Evolutionary conservation across 1,140 invertebrate genomes (phyloP).

Genomic region (Nilaparvata lugens): DNA sequence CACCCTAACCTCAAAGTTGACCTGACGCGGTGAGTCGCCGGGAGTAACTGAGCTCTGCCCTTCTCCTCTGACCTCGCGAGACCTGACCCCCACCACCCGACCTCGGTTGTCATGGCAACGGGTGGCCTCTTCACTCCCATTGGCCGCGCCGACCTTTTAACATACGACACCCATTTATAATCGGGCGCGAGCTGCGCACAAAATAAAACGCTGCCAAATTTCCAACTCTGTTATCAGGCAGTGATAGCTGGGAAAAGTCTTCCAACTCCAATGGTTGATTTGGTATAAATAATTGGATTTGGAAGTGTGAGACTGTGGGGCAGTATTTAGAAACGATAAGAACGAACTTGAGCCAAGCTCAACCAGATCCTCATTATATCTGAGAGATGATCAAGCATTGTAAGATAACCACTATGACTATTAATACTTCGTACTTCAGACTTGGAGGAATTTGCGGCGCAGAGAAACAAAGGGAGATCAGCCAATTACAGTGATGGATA

Average conservation of each 20-base stretch:
- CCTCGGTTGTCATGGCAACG: background rate
- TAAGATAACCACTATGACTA: too few species aligned
- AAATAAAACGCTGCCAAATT: background rate
- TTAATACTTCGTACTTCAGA: too few species aligned
- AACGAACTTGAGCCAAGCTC: too few species aligned
- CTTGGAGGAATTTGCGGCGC: too few species aligned
- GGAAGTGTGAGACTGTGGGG: background rate
- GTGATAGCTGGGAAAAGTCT: background rate
- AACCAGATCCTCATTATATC: too few species aligned
- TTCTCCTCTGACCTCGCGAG: background rate
- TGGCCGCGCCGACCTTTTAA: constrained; percentile 10
- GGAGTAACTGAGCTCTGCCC: constrained; percentile 9
- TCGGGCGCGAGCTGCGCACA: constrained; percentile 1
- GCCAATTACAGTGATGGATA: too few species aligned
- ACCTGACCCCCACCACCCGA: constrained; percentile 9
- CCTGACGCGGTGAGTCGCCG: background rate
- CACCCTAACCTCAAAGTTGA: background rate
- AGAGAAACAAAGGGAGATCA: too few species aligned
- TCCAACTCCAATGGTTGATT: background rate
- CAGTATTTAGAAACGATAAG: too few species aligned
- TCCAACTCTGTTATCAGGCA: background rate
- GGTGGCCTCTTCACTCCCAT: constrained; percentile 15
- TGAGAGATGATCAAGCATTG: too few species aligned
- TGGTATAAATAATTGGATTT: background rate
- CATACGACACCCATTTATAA: background rate